Evolutionary conservation across 2,113 vertebrate species (phyloP).

Genomic region (Antechinus flavipes): DNA sequence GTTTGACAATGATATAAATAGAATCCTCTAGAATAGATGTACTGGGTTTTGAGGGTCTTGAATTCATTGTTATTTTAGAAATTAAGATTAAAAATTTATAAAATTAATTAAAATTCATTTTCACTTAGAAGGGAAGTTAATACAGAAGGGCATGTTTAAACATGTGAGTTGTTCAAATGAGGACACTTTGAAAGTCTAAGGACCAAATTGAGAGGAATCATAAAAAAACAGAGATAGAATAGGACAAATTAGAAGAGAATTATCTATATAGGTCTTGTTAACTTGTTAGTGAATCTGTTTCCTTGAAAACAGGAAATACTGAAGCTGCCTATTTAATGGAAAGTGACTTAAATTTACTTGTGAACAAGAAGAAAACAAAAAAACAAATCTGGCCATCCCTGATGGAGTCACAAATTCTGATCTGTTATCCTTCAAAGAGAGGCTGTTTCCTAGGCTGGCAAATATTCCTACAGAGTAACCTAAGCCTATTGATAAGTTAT

Average conservation of each 20-base stretch:
- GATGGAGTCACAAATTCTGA: slow-evolving; percentile 70
- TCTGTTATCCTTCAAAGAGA: slow-evolving; percentile 75
- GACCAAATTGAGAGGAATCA: slow-evolving; percentile 34
- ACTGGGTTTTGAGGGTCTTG: background rate
- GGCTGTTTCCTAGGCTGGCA: slow-evolving; percentile 73
- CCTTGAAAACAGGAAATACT: slow-evolving; percentile 75
- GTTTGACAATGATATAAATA: slow-evolving; percentile 29
- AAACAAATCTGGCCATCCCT: background rate
- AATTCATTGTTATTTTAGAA: slow-evolving; percentile 40
- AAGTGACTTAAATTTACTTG: slow-evolving; percentile 52
- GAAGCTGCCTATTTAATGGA: slow-evolving; percentile 73
- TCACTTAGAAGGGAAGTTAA: background rate
- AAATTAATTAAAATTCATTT: slow-evolving; percentile 38
- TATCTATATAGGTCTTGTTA: slow-evolving; percentile 62
- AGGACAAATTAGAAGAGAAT: slow-evolving; percentile 48
- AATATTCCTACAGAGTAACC: slow-evolving; percentile 69
- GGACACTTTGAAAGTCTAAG: slow-evolving; percentile 29
- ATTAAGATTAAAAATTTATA: slow-evolving; percentile 12
- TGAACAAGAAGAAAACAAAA: slow-evolving; percentile 62
- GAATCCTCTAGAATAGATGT: slow-evolving; percentile 7
- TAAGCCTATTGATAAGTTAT: slow-evolving; percentile 78
- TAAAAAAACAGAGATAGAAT: slow-evolving; percentile 33
- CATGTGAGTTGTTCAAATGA: background rate
- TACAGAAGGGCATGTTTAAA: slow-evolving; percentile 17
- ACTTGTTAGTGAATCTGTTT: slow-evolving; percentile 75